Percentiles rank a stretch among this genome's conserved stretches.
These are phyloP conservation scores for Autographa pulchrina DNA, from an alignment of 2,888 invertebrate species.

Conservation along the genomic window DNA sequence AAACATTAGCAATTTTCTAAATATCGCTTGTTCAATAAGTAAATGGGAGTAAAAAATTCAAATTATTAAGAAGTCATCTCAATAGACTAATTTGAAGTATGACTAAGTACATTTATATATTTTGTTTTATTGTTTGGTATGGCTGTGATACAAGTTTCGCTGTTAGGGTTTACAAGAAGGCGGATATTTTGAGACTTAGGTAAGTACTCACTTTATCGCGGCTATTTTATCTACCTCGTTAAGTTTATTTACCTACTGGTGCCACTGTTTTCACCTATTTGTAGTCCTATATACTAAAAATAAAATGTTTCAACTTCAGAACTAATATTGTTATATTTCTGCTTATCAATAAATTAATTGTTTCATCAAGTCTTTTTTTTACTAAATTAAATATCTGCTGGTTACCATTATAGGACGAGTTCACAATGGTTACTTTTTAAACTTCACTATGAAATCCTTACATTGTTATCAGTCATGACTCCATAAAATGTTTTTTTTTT, in stretches of 20 bases:
- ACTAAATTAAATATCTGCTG: too few species aligned
- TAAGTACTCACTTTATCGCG: constrained; percentile 59
- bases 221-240: neutral
- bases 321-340: too few species aligned
- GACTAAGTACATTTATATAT: constrained; percentile 57
- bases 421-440: too few species aligned
- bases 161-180: constrained; percentile 88
- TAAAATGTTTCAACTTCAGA: neutral
- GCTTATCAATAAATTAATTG: too few species aligned
- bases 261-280: neutral
- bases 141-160: constrained; percentile 69
- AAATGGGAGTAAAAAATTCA: neutral
- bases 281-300: neutral
- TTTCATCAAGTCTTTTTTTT: too few species aligned
- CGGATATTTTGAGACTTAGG: constrained; percentile 89
- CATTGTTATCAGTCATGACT: too few species aligned
- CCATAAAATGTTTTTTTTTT: too few species aligned
- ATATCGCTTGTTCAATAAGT: neutral
- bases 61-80: neutral
- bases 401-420: too few species aligned
- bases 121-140: constrained; percentile 65
- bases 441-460: too few species aligned
- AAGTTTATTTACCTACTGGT: neutral
- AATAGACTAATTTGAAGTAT: constrained; percentile 45
- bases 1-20: neutral